A percentile compares a stretch with the other conserved stretches of the same genome.
Evolutionary conservation across 2,797 vertebrate genomes (phyloP).

Genomic region (Microcaecilia unicolor): DNA sequence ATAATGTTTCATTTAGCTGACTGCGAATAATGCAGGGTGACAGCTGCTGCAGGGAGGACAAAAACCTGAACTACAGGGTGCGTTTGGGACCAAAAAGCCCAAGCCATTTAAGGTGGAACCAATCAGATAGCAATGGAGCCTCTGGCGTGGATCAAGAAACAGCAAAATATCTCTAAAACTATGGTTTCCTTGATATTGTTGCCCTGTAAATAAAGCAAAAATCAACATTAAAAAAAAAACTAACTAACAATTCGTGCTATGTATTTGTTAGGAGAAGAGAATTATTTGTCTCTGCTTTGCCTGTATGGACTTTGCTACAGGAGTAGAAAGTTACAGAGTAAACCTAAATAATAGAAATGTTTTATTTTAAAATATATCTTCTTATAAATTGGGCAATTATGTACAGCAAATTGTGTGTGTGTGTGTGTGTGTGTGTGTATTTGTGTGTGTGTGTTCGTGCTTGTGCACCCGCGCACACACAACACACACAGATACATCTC

Average conservation of each 20-base stretch:
- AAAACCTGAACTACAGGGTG: constrained; percentile 94
- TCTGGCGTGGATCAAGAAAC: constrained; percentile 3
- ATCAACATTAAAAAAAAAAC: too few relatives aligned
- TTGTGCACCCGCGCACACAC: too few relatives aligned
- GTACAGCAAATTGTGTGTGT: too few relatives aligned
- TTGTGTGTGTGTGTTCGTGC: too few relatives aligned
- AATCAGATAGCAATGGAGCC: too few relatives aligned
- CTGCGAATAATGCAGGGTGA: constrained; percentile 99
- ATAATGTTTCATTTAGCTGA: constrained; percentile 99
- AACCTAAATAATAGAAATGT: not conserved
- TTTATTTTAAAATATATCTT: too few relatives aligned
- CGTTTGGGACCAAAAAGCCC: constrained; percentile 91
- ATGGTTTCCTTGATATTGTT: too few relatives aligned
- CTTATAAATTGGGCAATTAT: too few relatives aligned
- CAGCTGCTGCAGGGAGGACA: constrained; percentile 98
- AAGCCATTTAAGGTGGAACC: constrained; percentile 84
- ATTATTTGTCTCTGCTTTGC: not conserved
- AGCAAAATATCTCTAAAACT: not conserved
- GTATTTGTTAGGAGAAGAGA: too few relatives aligned
- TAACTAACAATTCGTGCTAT: too few relatives aligned
- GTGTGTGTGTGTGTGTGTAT: too few relatives aligned
- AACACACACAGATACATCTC: too few relatives aligned
- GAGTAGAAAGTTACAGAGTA: not conserved
- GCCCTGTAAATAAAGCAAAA: constrained; percentile 3
- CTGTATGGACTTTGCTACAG: not conserved